These are phyloP conservation scores for Pterostichus niger DNA, from an alignment of 2,888 invertebrate species.

Conservation along the genomic window DNA sequence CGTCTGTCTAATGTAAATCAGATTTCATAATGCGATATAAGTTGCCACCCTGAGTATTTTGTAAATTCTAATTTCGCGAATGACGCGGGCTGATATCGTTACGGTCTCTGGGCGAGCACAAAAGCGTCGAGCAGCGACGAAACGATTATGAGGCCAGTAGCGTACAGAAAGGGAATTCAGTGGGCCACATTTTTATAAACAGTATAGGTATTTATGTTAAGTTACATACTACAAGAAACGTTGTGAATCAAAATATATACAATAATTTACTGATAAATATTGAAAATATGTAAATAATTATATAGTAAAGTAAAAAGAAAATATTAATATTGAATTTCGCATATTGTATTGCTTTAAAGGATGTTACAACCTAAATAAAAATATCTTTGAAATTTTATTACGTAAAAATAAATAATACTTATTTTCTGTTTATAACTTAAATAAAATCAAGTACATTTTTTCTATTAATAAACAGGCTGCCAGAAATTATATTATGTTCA, in stretches of 20 bases:
- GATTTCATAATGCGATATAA: constrained; percentile 65
- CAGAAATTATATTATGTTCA: too few relatives aligned
- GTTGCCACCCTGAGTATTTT: constrained; percentile 64
- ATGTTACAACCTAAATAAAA: too few relatives aligned
- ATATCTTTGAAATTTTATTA: too few relatives aligned
- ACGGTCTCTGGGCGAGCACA: constrained; percentile 17
- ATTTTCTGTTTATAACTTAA: too few relatives aligned
- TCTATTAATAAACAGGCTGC: too few relatives aligned
- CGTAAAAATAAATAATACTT: too few relatives aligned
- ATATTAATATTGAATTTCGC: too few relatives aligned
- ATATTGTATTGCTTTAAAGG: too few relatives aligned
- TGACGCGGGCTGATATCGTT: constrained; percentile 58
- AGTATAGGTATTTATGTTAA: constrained; percentile 42
- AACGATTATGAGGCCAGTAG: constrained; percentile 43
- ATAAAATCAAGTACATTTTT: too few relatives aligned
- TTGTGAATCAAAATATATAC: neutral
- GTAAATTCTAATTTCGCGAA: constrained; percentile 66
- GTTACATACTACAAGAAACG: neutral
- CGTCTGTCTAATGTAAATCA: constrained; percentile 62
- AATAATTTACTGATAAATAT: too few relatives aligned
- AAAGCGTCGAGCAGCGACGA: constrained; percentile 2
- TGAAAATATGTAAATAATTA: too few relatives aligned
- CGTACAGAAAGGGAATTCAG: neutral
- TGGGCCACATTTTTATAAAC: neutral
- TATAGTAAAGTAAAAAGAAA: too few relatives aligned